A percentile compares a stretch with the other conserved stretches of the same genome.
Evolutionary conservation across 2,797 vertebrate genomes (phyloP).

Genomic region (Leucoraja ocellata): DNA sequence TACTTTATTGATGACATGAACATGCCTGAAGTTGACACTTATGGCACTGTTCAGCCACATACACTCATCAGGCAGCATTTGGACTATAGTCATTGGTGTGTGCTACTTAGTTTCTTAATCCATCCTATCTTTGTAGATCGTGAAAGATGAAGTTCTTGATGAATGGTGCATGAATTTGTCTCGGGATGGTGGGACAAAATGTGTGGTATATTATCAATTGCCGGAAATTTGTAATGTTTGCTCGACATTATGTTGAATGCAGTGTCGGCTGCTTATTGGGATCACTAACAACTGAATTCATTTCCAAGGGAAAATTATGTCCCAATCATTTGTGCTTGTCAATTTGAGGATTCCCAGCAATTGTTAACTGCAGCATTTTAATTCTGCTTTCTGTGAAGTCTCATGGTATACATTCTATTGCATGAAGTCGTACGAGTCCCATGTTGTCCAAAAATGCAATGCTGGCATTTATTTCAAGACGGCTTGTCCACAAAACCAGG

Average conservation of each 20-base stretch:
- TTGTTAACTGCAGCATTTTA: background rate
- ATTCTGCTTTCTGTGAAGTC: background rate
- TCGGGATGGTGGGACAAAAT: background rate
- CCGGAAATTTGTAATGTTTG: background rate
- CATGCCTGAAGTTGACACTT: slow-evolving; percentile 84
- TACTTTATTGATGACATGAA: slow-evolving; percentile 95
- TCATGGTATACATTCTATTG: background rate
- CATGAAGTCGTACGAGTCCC: background rate
- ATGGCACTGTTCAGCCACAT: slow-evolving; percentile 87
- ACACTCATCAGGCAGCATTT: slow-evolving; percentile 87
- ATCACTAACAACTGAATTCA: background rate
- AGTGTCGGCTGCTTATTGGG: no score
- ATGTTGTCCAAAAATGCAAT: no score
- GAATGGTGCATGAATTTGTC: background rate
- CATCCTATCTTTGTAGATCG: background rate
- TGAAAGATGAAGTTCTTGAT: background rate
- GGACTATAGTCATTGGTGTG: slow-evolving; percentile 88
- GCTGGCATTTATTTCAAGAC: no score
- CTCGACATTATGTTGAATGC: background rate
- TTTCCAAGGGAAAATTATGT: background rate
- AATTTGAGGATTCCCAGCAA: background rate
- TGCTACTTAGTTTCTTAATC: background rate
- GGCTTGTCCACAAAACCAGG: no score
- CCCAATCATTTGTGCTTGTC: background rate
- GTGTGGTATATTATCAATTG: background rate